These are phyloP conservation scores for Agrochola macilenta DNA, from an alignment of 2,888 invertebrate species.

Conservation along the genomic window DNA sequence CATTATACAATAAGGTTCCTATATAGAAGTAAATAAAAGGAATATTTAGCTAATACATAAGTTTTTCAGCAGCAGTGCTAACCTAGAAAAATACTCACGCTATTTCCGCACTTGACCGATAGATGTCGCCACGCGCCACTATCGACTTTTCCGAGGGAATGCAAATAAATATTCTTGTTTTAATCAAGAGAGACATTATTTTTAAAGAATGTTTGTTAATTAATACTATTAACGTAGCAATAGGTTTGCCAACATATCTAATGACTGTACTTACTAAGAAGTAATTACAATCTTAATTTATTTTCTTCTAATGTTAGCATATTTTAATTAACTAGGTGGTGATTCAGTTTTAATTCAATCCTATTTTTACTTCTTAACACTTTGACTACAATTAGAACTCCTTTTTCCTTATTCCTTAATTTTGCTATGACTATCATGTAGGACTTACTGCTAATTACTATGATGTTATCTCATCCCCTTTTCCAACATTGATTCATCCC, in stretches of 20 bases:
- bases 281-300: slow-evolving; percentile 36
- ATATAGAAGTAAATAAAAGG: slow-evolving; percentile 1
- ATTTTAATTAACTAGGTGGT: slow-evolving; percentile 34
- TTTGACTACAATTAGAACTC: background rate
- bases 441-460: background rate
- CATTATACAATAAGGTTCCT: background rate
- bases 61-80: slow-evolving; percentile 60
- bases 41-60: background rate
- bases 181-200: slow-evolving; percentile 36
- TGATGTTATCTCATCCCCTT: background rate
- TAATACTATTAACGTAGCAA: slow-evolving; percentile 40
- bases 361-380: background rate
- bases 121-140: slow-evolving; percentile 79
- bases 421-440: no score
- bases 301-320: slow-evolving; percentile 42
- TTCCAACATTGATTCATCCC: background rate
- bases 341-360: slow-evolving; percentile 23
- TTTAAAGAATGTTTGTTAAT: slow-evolving; percentile 53
- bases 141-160: slow-evolving; percentile 62
- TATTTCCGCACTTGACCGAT: slow-evolving; percentile 62
- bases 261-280: slow-evolving; percentile 25
- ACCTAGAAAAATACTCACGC: slow-evolving; percentile 71
- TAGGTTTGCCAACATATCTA: slow-evolving; percentile 53
- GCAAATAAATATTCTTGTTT: slow-evolving; percentile 36
- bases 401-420: background rate